phyloP scores from a whole-genome alignment of 2,797 vertebrate species.

The Moxostoma hubbsi region DNA sequence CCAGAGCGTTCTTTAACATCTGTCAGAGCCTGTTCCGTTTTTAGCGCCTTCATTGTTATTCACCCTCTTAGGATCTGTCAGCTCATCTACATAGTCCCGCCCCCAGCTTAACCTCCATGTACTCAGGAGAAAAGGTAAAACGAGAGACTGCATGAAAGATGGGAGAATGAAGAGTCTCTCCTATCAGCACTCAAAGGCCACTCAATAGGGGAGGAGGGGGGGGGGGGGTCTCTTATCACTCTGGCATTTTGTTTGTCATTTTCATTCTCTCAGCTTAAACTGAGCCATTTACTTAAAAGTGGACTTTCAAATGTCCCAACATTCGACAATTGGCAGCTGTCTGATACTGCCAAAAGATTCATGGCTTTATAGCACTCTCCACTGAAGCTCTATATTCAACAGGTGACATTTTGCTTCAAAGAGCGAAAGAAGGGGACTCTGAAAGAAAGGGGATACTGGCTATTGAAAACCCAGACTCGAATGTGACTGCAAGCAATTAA shows the following conservation, averaged over 20 bases:
- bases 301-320: slow-evolving; percentile 36
- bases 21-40: slow-evolving; percentile 54
- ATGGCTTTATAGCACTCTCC: slow-evolving; percentile 5
- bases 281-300: slow-evolving; percentile 30
- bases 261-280: slow-evolving; percentile 30
- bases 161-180: slow-evolving; percentile 9
- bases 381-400: slow-evolving; percentile 32
- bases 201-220: no score
- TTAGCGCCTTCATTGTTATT: slow-evolving; percentile 64
- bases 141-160: slow-evolving; percentile 27
- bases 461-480: neutral
- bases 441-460: neutral
- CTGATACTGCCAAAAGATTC: slow-evolving; percentile 1
- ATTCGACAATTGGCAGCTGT: neutral
- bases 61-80: slow-evolving; percentile 56
- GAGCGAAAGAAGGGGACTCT: neutral
- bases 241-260: slow-evolving; percentile 73
- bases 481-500: slow-evolving; percentile 15
- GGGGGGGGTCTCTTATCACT: slow-evolving; percentile 75
- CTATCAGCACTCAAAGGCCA: slow-evolving; percentile 48
- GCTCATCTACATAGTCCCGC: slow-evolving; percentile 50
- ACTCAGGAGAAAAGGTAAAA: neutral
- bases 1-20: slow-evolving; percentile 50
- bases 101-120: slow-evolving; percentile 8
- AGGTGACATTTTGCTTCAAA: slow-evolving; percentile 56